Conservation (phyloP, 92 coral and sea anemone genomes). For the Paramuricea clavata region DNA sequence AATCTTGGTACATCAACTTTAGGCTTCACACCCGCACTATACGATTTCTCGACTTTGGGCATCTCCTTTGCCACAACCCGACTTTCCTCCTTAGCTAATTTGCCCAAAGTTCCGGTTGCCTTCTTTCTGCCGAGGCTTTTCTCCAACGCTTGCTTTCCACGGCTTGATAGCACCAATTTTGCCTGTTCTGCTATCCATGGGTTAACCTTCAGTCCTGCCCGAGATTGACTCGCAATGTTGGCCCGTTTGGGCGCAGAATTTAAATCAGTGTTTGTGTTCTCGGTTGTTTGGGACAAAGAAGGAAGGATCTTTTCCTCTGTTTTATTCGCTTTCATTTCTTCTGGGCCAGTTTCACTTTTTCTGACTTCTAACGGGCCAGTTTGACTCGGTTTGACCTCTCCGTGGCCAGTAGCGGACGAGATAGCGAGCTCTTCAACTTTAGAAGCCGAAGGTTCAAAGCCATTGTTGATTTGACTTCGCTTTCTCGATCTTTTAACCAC, state of each 20-base stretch:
- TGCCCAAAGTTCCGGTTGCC: neutral
- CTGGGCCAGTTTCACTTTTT: neutral
- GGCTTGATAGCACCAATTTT: constrained; percentile 76
- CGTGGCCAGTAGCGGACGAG: constrained; percentile 36
- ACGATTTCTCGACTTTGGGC: neutral
- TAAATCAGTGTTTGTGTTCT: constrained; percentile 47
- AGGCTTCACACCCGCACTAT: neutral
- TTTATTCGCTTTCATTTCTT: constrained; percentile 40
- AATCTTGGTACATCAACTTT: neutral
- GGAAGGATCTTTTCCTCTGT: neutral
- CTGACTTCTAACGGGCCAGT: neutral
- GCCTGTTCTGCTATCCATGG: constrained; percentile 99
- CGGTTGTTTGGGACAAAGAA: neutral
- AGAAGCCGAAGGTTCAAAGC: constrained; percentile 4
- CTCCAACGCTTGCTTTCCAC: constrained; percentile 83
- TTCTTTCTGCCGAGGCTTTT: constrained; percentile 33
- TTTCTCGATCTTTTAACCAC: constrained; percentile 66
- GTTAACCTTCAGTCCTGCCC: constrained; percentile 75
- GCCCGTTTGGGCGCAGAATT: constrained; percentile 12
- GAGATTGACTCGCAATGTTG: constrained; percentile 4
- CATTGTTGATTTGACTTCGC: constrained; percentile 56
- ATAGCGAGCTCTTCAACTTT: neutral
- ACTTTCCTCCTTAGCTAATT: constrained; percentile 11
- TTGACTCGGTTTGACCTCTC: neutral
- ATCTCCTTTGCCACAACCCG: neutral